These are phyloP conservation scores for Sula dactylatra DNA, from an alignment of 2,113 vertebrate genomes.

Conservation along the genomic window DNA sequence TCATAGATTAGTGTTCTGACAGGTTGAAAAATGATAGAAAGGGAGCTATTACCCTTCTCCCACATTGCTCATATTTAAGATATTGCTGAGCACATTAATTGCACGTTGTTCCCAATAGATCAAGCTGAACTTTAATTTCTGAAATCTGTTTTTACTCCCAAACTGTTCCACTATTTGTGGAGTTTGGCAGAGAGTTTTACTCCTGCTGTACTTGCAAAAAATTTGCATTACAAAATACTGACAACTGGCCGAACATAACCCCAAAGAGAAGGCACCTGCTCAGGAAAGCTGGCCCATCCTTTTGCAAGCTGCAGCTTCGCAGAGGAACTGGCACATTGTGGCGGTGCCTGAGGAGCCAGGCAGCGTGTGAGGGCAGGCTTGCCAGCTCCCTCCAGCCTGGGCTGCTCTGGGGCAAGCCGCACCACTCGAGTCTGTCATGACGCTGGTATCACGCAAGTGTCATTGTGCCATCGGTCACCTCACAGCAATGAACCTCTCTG, in stretches of 20 bases:
- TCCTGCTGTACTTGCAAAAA: conserved; percentile 9
- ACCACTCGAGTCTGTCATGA: neutral
- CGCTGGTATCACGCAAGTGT: neutral
- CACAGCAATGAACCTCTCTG: neutral
- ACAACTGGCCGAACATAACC: neutral
- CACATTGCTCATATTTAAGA: conserved; percentile 62
- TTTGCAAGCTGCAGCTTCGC: neutral
- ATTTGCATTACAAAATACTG: conserved; percentile 16
- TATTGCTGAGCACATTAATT: conserved; percentile 61
- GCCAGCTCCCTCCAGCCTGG: neutral
- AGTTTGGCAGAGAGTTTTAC: conserved; percentile 45
- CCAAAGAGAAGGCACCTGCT: conserved; percentile 39
- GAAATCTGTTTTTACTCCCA: conserved; percentile 57
- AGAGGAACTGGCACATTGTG: neutral
- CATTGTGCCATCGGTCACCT: neutral
- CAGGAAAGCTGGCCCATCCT: neutral
- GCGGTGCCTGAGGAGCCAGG: neutral
- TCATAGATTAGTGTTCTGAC: conserved; percentile 31
- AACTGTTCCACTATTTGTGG: conserved; percentile 42
- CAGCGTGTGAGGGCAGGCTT: neutral
- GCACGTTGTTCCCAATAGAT: conserved; percentile 48
- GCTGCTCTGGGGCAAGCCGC: neutral
- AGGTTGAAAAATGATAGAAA: conserved; percentile 57
- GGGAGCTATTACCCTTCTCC: conserved; percentile 64
- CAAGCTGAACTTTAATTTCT: conserved; percentile 59